Evolutionary conservation across 2,888 invertebrate genomes (phyloP).

Genomic region (Thera obeliscata): DNA sequence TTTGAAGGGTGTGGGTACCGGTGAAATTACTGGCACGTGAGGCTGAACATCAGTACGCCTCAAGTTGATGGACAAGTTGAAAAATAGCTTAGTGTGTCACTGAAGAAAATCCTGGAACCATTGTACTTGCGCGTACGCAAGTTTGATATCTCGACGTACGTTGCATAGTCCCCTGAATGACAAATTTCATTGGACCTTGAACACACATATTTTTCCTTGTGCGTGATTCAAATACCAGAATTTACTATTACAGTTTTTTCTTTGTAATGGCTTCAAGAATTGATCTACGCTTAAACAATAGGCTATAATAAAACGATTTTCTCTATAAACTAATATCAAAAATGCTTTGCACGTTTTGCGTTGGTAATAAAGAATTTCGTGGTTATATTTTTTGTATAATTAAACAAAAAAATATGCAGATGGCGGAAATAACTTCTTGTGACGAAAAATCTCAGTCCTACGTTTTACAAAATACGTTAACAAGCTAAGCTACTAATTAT

Average conservation of each 20-base stretch:
- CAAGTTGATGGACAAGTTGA: not conserved
- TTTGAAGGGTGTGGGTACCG: no score
- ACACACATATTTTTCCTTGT: slow-evolving; percentile 73
- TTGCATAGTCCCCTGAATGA: slow-evolving; percentile 69
- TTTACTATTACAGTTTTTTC: slow-evolving; percentile 37
- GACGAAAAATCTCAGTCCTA: no score
- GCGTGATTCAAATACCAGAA: slow-evolving; percentile 74
- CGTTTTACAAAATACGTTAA: no score
- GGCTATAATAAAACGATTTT: slow-evolving; percentile 22
- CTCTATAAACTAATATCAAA: slow-evolving; percentile 9
- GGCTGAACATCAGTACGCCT: no score
- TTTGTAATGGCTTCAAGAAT: slow-evolving; percentile 32
- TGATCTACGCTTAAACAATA: slow-evolving; percentile 29
- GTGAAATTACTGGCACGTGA: no score
- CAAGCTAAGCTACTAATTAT: no score
- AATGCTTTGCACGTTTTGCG: slow-evolving; percentile 19
- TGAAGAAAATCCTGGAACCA: slow-evolving; percentile 71
- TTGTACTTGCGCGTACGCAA: slow-evolving; percentile 65
- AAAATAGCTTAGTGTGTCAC: slow-evolving; percentile 60
- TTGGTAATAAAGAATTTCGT: no score
- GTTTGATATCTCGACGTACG: slow-evolving; percentile 40
- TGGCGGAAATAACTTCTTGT: no score
- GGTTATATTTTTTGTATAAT: no score
- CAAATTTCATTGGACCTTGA: slow-evolving; percentile 81
- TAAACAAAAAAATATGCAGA: no score